Evolutionary conservation across 2,113 vertebrate genomes (phyloP).

Genomic region (Sylvilagus bachmani): DNA sequence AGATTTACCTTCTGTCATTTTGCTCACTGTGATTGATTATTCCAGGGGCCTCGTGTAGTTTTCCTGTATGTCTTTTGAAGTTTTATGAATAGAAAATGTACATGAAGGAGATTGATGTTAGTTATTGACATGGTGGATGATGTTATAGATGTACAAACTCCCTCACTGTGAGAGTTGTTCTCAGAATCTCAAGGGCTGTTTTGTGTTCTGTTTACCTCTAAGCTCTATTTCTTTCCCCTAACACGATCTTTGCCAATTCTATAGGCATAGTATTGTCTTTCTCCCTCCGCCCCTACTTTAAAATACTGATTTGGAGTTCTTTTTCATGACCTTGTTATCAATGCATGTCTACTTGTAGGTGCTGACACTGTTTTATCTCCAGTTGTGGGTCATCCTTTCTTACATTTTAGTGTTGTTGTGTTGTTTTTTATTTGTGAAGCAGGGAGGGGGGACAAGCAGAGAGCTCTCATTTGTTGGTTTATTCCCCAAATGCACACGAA

Average conservation of each 20-base stretch:
- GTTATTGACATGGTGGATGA: background rate
- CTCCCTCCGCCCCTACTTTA: background rate
- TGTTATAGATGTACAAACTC: fast-evolving
- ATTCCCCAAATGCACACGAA: too few species aligned
- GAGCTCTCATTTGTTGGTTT: too few species aligned
- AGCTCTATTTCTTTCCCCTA: background rate
- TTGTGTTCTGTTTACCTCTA: background rate
- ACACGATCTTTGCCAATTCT: background rate
- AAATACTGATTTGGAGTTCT: background rate
- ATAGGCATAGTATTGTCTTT: background rate
- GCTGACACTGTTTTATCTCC: background rate
- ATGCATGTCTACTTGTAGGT: background rate
- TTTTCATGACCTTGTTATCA: background rate
- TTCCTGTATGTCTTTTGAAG: background rate
- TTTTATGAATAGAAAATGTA: background rate
- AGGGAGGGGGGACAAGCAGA: too few species aligned
- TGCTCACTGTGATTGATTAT: background rate
- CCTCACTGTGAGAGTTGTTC: background rate
- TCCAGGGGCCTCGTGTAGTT: background rate
- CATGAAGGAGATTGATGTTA: background rate
- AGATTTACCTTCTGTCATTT: background rate
- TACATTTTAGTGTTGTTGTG: background rate
- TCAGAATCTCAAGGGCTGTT: background rate
- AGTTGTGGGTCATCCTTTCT: background rate
- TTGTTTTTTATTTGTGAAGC: background rate